Evolutionary conservation across 2,888 invertebrate species (phyloP), one percentile per base, ranked within the genome.

Genomic region (Leptarthrus brevirostris): DNA sequence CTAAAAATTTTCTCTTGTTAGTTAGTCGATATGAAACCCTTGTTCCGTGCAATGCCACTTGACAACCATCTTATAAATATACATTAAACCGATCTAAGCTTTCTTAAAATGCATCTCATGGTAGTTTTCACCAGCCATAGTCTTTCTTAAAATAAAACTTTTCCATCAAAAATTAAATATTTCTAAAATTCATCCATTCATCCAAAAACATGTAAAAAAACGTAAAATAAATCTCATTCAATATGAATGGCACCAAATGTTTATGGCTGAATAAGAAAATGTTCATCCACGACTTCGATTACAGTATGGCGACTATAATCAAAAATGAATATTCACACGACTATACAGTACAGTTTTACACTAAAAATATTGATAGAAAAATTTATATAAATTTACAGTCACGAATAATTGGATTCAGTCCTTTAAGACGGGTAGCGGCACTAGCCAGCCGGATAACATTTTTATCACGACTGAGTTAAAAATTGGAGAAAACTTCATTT

Each of bases 161-260:
- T 40, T 40, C 40, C 30, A 40, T 40, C n/a, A n/a, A 12, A 40
- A 40, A 40, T 12, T 12, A 40, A 40, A n/a, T 40, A 30, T 8
- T 5, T 8, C 30, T 8, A 30, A 30, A 30, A 3, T 5, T 30
- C 30, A 30, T 30, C 30, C 30, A 30, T 30, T 8, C 8, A 8
- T 8, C 4, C 8, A 30, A 8, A 30, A 30, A 30, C 30, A n/a
- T n/a, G 5, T 54, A 49, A 30, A 40, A 14, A 52, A 52, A 40
- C 8, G 47, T 12, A 75, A 75, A 72, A 8, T 61, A 74, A 74
- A 66, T 73, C 72, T 66, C 75, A 75, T 75, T 75, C 75, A 75
- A 75, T 75, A 75, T 75, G 75, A 75, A 75, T 75, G 75, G 72
- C 72, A 74, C 54, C 56, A 61, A 73, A 8, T 47, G 73, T 52